Evolutionary conservation across 2,888 invertebrate genomes (phyloP).

Genomic region (Fragum fragum): DNA sequence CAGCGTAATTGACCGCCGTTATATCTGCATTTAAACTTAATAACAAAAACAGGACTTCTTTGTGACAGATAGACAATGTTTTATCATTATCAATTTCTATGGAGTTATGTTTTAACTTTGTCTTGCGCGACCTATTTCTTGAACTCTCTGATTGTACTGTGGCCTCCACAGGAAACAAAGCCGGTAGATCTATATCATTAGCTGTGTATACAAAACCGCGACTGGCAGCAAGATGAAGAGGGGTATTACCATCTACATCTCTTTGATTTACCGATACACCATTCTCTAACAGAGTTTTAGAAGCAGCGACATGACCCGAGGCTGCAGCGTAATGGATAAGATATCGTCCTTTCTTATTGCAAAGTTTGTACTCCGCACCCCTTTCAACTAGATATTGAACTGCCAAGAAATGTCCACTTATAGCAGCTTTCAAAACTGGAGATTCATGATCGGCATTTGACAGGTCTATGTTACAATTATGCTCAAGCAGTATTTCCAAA

Average conservation of each 20-base stretch:
- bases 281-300: neutral
- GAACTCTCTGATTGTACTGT: constrained; percentile 22
- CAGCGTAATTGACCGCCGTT: neutral
- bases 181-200: constrained; percentile 13
- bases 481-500: constrained; percentile 7
- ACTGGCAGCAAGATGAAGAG: constrained; percentile 38
- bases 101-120: neutral
- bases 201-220: constrained; percentile 28
- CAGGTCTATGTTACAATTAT: constrained; percentile 18
- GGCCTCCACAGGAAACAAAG: constrained; percentile 11
- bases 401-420: constrained; percentile 22
- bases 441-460: constrained; percentile 15
- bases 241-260: constrained; percentile 38
- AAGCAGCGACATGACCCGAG: constrained; percentile 9
- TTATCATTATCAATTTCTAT: neutral
- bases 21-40: constrained; percentile 29
- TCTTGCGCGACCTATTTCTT: neutral
- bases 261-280: constrained; percentile 13
- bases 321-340: constrained; percentile 34
- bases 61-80: neutral
- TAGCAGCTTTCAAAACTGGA: constrained; percentile 27
- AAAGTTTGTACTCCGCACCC: neutral
- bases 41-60: constrained; percentile 23
- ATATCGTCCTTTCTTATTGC: constrained; percentile 18
- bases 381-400: constrained; percentile 30